A percentile compares a stretch with the other conserved stretches of the same genome.
Evolutionary conservation across 2,797 vertebrate species (phyloP).

Genomic region (Aselliscus stoliczkanus): DNA sequence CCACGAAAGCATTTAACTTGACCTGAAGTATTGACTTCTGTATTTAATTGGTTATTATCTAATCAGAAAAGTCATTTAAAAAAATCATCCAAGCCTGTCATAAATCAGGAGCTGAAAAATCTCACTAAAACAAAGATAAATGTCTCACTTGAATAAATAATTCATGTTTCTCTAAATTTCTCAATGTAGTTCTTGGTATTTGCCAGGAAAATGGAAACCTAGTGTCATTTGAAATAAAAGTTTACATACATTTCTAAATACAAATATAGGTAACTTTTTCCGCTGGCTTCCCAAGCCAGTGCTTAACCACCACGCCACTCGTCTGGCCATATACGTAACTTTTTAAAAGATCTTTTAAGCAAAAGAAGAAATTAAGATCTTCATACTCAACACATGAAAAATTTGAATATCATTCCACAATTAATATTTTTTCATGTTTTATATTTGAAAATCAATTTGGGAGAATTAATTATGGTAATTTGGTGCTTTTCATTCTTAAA

Average conservation of each 20-base stretch:
- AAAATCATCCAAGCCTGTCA: neutral
- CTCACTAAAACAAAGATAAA: neutral
- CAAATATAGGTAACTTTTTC: neutral
- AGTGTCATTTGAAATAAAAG: neutral
- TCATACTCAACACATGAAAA: neutral
- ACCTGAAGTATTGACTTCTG: neutral
- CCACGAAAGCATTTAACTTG: neutral
- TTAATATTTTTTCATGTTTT: neutral
- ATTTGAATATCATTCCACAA: neutral
- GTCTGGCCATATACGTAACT: neutral
- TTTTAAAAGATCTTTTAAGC: neutral
- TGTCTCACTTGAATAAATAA: neutral
- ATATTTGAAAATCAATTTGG: neutral
- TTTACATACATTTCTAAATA: neutral
- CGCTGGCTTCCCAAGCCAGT: too few species aligned
- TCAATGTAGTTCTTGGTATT: neutral
- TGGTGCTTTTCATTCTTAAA: neutral
- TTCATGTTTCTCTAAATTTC: neutral
- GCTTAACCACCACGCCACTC: too few species aligned
- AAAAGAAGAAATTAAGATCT: neutral
- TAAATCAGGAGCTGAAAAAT: neutral
- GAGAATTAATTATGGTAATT: neutral
- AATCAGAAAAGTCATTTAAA: neutral
- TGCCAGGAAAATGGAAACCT: neutral
- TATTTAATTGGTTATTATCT: neutral